Percentiles rank a stretch among this genome's conserved stretches.
phyloP scores from a whole-genome alignment of 2,113 vertebrate genomes.

The Pica pica region DNA sequence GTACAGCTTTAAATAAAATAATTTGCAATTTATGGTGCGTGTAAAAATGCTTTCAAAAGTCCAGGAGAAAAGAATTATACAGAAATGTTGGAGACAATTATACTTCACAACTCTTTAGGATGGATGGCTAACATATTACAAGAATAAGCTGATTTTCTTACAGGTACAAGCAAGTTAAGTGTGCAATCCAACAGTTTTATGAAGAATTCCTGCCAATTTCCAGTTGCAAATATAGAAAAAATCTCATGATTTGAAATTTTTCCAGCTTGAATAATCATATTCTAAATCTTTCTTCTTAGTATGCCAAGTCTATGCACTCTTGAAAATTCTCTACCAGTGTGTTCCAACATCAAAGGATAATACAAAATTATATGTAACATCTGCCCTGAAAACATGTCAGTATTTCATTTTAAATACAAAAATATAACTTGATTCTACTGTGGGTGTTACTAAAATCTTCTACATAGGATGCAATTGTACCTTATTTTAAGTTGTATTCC shows the following conservation, averaged over 20 bases:
- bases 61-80: not conserved
- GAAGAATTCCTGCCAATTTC: not conserved
- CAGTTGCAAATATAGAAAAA: not conserved
- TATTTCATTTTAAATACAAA: slow-evolving; percentile 7
- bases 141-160: not conserved
- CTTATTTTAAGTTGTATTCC: slow-evolving; percentile 9
- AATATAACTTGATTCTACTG: not conserved
- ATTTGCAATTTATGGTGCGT: not conserved
- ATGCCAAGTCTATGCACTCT: not conserved
- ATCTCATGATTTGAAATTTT: not conserved
- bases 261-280: not conserved
- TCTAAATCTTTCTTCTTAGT: not conserved
- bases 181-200: not conserved
- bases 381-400: not conserved
- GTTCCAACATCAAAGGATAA: not conserved
- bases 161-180: not conserved
- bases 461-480: not conserved
- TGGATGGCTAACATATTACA: not conserved
- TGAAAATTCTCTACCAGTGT: not conserved
- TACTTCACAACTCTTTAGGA: not conserved
- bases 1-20: not conserved
- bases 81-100: not conserved
- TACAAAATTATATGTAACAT: not conserved
- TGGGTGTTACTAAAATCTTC: not conserved
- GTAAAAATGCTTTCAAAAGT: not conserved